Evolutionary conservation across 2,888 invertebrate genomes (phyloP).

Genomic region (Megastigmus dorsalis): DNA sequence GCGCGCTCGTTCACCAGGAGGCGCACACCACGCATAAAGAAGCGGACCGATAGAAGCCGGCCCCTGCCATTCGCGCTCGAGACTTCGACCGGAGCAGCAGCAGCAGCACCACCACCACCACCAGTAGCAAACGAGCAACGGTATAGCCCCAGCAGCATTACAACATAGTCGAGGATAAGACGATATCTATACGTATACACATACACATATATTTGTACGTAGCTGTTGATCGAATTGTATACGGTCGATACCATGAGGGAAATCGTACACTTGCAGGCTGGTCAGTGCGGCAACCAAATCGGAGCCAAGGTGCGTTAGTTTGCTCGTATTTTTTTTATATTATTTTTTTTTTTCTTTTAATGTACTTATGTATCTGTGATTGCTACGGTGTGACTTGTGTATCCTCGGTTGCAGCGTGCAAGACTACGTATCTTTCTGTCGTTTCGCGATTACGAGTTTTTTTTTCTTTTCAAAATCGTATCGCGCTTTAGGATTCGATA

Average conservation of each 20-base stretch:
- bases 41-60: constrained; percentile 26
- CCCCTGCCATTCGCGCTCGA: constrained; percentile 51
- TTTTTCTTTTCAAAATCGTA: no score
- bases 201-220: background rate
- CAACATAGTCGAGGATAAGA: no score
- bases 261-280: constrained; percentile 95
- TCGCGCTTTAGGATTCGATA: no score
- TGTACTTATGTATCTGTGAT: no score
- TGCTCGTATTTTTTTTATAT: background rate
- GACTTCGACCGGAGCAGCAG: constrained; percentile 34
- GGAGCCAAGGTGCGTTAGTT: constrained; percentile 89
- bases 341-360: background rate
- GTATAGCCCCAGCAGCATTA: no score
- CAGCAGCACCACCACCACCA: background rate
- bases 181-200: no score
- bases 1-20: constrained; percentile 47
- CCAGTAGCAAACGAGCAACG: no score
- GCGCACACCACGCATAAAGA: constrained; percentile 41
- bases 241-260: constrained; percentile 92
- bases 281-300: constrained; percentile 96
- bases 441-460: no score
- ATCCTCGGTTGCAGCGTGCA: no score
- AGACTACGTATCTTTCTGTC: no score
- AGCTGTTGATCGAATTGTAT: no score
- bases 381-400: no score